Conservation (phyloP, 1,140 invertebrate species). For the Camponotus vicinus region DNA sequence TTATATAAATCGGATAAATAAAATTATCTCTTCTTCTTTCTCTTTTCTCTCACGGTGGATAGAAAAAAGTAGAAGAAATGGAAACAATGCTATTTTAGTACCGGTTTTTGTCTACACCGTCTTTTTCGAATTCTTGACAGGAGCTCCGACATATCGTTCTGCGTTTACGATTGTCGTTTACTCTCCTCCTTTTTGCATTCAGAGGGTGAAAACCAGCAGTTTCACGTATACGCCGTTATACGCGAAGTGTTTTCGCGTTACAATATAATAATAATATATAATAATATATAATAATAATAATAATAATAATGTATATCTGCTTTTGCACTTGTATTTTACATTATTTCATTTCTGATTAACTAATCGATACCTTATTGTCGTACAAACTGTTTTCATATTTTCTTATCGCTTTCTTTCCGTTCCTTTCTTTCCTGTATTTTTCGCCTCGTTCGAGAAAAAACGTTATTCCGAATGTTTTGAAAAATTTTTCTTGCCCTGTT, state of each 20-base stretch:
- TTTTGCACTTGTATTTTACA: slow-evolving; percentile 86
- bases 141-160: slow-evolving; percentile 7
- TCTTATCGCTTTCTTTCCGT: slow-evolving; percentile 14
- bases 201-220: slow-evolving; percentile 34
- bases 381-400: slow-evolving; percentile 83
- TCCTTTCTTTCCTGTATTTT: background rate
- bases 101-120: slow-evolving; percentile 65
- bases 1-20: slow-evolving; percentile 41
- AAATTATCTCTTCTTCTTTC: slow-evolving; percentile 33
- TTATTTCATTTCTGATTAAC: slow-evolving; percentile 82
- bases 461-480: slow-evolving; percentile 6
- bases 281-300: slow-evolving; percentile 45
- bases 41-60: slow-evolving; percentile 14
- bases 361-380: slow-evolving; percentile 87
- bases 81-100: too few relatives aligned
- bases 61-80: background rate
- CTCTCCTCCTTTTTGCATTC: background rate
- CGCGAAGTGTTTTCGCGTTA: slow-evolving; percentile 68
- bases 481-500: background rate
- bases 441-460: slow-evolving; percentile 40
- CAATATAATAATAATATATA: slow-evolving; percentile 83
- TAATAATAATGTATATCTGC: slow-evolving; percentile 82
- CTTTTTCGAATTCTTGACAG: slow-evolving; percentile 18
- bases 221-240: background rate
- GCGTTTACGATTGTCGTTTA: background rate